phyloP scores from a whole-genome alignment of 1,140 invertebrate species.

The Drosophila ironensis region DNA sequence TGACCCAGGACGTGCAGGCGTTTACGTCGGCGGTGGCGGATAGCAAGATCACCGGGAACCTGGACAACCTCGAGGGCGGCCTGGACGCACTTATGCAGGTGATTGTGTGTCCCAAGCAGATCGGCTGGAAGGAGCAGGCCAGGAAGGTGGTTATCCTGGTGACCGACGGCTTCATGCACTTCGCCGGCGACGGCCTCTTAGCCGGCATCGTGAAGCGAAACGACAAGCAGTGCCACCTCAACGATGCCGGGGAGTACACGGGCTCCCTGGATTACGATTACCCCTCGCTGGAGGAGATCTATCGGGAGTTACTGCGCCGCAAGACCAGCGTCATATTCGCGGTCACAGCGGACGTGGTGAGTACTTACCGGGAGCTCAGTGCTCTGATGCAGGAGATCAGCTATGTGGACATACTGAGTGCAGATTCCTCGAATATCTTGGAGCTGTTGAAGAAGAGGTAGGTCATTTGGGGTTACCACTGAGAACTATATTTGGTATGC shows the following conservation, averaged over 20 bases:
- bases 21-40: slow-evolving; percentile 85
- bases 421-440: slow-evolving; percentile 85
- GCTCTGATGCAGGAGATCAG: slow-evolving; percentile 83
- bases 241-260: slow-evolving; percentile 83
- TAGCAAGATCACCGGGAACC: slow-evolving; percentile 94
- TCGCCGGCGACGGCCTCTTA: slow-evolving; percentile 85
- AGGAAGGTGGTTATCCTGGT: slow-evolving; percentile 85
- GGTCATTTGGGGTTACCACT: not conserved
- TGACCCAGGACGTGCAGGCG: slow-evolving; percentile 84
- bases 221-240: slow-evolving; percentile 84
- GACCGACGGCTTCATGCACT: slow-evolving; percentile 86
- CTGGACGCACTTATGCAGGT: slow-evolving; percentile 99
- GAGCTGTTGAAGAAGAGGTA: slow-evolving; percentile 84
- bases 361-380: slow-evolving; percentile 83
- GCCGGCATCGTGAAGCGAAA: slow-evolving; percentile 83
- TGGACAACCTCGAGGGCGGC: slow-evolving; percentile 98
- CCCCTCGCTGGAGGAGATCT: slow-evolving; percentile 85
- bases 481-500: no score
- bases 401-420: slow-evolving; percentile 84
- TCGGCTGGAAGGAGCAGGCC: slow-evolving; percentile 85
- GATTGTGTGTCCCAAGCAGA: slow-evolving; percentile 90
- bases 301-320: slow-evolving; percentile 83
- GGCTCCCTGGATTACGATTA: slow-evolving; percentile 84
- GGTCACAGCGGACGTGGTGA: slow-evolving; percentile 83
- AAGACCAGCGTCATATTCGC: slow-evolving; percentile 87